Percentiles rank a stretch among this genome's conserved stretches.
These are phyloP conservation scores for Cervus canadensis DNA, from an alignment of 2,113 vertebrate species.

Conservation along the genomic window DNA sequence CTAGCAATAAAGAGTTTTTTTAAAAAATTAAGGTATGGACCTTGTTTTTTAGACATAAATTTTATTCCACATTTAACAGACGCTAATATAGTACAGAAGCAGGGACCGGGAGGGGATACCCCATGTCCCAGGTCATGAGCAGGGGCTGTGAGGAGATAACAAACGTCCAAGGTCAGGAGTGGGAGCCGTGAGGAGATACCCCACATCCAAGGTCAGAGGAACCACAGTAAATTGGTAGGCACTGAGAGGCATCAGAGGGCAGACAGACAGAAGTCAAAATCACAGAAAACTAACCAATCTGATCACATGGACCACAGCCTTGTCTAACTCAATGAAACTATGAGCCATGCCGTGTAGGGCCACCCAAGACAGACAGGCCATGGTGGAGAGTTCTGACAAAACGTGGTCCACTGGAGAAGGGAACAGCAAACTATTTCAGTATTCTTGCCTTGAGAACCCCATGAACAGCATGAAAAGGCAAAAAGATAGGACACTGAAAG, in stretches of 20 bases:
- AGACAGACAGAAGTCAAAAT: not conserved
- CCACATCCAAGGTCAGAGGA: not conserved
- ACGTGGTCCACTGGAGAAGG: not conserved
- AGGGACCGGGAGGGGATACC: not conserved
- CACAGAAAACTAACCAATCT: not conserved
- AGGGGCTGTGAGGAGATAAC: not conserved
- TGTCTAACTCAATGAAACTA: not conserved
- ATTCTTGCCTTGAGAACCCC: not conserved
- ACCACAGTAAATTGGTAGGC: accelerated
- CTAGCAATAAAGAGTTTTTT: not conserved
- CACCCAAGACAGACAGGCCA: not conserved
- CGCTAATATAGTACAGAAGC: not conserved
- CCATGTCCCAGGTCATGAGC: not conserved
- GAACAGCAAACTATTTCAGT: not conserved
- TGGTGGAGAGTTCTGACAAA: not conserved
- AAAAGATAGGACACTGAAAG: not conserved
- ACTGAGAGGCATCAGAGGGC: not conserved
- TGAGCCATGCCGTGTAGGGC: not conserved
- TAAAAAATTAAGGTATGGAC: not conserved
- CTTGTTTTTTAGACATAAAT: not conserved
- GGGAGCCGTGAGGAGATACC: not conserved
- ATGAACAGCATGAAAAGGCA: not conserved
- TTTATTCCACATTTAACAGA: not conserved
- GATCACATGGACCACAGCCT: not conserved
- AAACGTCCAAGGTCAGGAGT: too few relatives aligned